Base-by-base conservation (phyloP, 2,797 vertebrate species). In the Champsocephalus esox region DNA sequence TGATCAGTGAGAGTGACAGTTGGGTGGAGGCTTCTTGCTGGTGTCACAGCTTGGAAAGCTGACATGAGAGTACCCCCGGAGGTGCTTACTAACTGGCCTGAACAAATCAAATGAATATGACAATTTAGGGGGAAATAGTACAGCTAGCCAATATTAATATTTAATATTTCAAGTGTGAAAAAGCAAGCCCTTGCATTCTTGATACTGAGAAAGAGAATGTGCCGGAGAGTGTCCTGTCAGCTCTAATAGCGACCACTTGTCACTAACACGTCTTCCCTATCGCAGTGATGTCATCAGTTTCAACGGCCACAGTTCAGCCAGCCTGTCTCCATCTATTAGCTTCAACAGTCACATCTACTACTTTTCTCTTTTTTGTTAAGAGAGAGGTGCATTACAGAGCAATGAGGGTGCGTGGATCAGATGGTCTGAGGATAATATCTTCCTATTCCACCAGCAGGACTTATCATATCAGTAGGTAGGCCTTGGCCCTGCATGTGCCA, bases 391-490 rank as follows among this genome's bases (percentile, higher is more conserved):
- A 65, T 70, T 86, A 87, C 44, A 71, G 81, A 87, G 86, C 87
- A 91, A 85, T 77, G 79, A 75, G 75, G 73, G 44, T 81, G 67
- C 88, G 88, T 92, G 83, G 88, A 81, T 87, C 83, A 84, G 84
- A 86, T 77, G 73, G 87, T 92, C 87, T 87, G 85, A 88, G 87
- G 89, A 92, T 91, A 89, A 88, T 85, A 70, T 87, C 91, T 92
- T 93, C 79, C 87, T 84, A 93, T 91, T 88, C 88, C 82, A 70
- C 51, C 52, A 87, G 79, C 88, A 85, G 92, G 91, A 91, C 85
- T 93, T 92, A 91, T 94, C 91, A 87, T 93, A 94, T 94, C 94
- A 93, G 89, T 81, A 88, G 86, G 87, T 81, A 91, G 90, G 87
- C 93, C 87, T 92, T 95, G 94, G 88, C 91, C 90, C 85, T 89